phyloP scores from a whole-genome alignment of 2,113 vertebrate species.

The Phrynosoma blainvillii region DNA sequence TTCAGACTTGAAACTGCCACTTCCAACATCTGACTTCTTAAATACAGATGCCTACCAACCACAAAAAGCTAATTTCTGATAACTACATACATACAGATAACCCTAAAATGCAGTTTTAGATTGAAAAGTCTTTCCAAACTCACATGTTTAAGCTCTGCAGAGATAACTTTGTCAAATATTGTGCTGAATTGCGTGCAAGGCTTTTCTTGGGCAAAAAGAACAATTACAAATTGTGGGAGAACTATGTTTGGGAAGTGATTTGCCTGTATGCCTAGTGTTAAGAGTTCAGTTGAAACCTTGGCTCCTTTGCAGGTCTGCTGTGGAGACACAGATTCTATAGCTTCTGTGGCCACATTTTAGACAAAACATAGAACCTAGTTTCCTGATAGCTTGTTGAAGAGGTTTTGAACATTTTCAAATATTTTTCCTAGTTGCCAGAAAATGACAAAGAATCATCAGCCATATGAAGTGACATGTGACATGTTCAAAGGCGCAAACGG shows the following conservation, averaged over 20 bases:
- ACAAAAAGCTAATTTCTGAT: neutral
- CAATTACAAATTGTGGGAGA: neutral
- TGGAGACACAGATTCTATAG: no score
- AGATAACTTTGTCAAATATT: conserved; percentile 25
- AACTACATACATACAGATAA: neutral
- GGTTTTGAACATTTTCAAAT: neutral
- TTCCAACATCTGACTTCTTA: neutral
- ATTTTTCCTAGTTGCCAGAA: neutral
- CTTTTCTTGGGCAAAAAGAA: neutral
- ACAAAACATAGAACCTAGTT: neutral
- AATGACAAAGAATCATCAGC: neutral
- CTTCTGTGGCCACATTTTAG: neutral
- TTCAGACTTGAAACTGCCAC: fast-evolving
- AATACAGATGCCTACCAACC: neutral
- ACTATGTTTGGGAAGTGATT: conserved; percentile 9
- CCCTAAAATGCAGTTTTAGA: conserved; percentile 1
- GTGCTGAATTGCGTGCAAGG: conserved; percentile 4
- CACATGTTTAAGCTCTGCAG: conserved; percentile 1
- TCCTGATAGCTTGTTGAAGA: neutral
- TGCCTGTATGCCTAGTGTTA: neutral
- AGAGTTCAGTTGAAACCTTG: neutral
- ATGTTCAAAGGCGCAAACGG: neutral
- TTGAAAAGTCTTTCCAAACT: neutral
- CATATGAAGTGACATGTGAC: neutral
- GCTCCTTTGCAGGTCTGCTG: neutral